phyloP scores from a whole-genome alignment of 2,797 vertebrate genomes.

The Remorina albescens region DNA sequence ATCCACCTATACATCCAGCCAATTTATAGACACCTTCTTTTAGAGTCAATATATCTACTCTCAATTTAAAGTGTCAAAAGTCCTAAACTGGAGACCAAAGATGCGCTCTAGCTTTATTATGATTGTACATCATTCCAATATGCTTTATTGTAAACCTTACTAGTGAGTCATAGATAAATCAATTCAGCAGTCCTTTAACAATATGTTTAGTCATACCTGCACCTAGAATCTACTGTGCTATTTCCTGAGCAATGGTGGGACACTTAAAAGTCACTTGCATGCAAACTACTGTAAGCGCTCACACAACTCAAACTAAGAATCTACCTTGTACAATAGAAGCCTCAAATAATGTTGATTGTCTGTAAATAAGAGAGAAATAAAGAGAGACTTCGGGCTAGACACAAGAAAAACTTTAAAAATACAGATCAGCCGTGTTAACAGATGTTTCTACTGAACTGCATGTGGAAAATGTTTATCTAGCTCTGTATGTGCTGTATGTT shows the following conservation, averaged over 20 bases:
- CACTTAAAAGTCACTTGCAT: conserved; percentile 55
- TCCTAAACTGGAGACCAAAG: conserved; percentile 78
- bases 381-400: background rate
- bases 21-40: conserved; percentile 59
- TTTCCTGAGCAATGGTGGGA: conserved; percentile 36
- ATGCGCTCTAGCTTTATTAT: conserved; percentile 71
- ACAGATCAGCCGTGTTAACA: conserved; percentile 43
- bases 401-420: background rate
- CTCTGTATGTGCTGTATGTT: conserved; percentile 61
- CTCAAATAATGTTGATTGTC: conserved; percentile 69
- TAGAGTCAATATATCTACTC: conserved; percentile 42
- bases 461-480: conserved; percentile 66
- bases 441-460: conserved; percentile 76
- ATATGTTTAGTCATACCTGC: conserved; percentile 30
- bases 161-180: conserved; percentile 51
- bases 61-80: conserved; percentile 41
- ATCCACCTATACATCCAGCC: conserved; percentile 48
- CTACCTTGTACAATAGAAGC: conserved; percentile 72
- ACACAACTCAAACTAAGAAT: conserved; percentile 50
- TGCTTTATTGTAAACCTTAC: conserved; percentile 52
- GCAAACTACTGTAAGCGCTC: conserved; percentile 47
- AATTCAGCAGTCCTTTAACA: conserved; percentile 39
- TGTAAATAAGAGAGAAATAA: conserved; percentile 30
- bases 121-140: conserved; percentile 56
- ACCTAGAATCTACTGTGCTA: conserved; percentile 69